Conservation (phyloP, 2,888 invertebrate species). For the Mactromeris polynyma region DNA sequence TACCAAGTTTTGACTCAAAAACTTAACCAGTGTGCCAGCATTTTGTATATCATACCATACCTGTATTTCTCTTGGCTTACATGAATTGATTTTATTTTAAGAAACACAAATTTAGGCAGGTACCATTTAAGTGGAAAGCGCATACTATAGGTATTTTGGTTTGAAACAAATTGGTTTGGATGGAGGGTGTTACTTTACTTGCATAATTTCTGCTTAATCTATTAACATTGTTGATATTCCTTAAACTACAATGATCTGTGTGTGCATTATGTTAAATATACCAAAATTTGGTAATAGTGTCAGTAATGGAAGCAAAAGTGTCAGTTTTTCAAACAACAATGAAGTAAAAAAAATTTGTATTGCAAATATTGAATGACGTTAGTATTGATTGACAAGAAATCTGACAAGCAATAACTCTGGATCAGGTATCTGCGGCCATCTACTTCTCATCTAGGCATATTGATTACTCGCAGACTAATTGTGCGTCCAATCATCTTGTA, state of each 20-base stretch:
- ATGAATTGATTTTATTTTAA: no score
- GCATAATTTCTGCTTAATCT: neutral
- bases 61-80: no score
- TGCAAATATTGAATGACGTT: slow-evolving; percentile 16
- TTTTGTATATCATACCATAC: no score
- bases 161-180: neutral
- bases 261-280: neutral
- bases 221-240: neutral
- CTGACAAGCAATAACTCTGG: slow-evolving; percentile 64
- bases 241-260: neutral
- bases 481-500: slow-evolving; percentile 67
- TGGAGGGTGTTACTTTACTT: neutral
- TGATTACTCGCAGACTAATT: slow-evolving; percentile 70
- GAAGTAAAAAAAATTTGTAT: slow-evolving; percentile 1
- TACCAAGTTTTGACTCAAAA: no score
- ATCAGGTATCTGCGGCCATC: slow-evolving; percentile 58
- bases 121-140: no score
- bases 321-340: neutral
- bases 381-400: slow-evolving; percentile 52
- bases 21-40: no score
- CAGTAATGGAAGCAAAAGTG: neutral
- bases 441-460: slow-evolving; percentile 64
- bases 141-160: neutral
- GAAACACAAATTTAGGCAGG: no score
- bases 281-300: neutral